phyloP scores from a whole-genome alignment of 2,797 vertebrate genomes.

The Pseudomugil gertrudae region DNA sequence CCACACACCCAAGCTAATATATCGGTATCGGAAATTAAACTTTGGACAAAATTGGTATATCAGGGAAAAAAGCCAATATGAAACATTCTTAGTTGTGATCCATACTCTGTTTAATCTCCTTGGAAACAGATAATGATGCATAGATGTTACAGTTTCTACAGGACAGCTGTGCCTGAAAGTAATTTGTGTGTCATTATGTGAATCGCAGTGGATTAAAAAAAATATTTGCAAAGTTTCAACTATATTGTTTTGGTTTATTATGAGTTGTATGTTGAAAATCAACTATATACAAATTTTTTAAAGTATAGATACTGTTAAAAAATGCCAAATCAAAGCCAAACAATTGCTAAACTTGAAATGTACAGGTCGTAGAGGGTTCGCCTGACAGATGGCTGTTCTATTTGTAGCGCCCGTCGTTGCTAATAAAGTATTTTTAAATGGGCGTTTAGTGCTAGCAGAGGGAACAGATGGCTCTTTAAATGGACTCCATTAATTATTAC shows the following conservation, averaged over 20 bases:
- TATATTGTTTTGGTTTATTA: constrained; percentile 48
- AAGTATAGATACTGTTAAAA: constrained; percentile 43
- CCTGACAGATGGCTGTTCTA: constrained; percentile 82
- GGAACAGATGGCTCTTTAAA: constrained; percentile 86
- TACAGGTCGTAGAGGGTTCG: constrained; percentile 62
- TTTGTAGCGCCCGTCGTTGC: constrained; percentile 76
- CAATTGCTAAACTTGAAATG: constrained; percentile 69
- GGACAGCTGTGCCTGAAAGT: constrained; percentile 26
- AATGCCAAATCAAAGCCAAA: constrained; percentile 48
- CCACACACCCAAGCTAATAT: no score
- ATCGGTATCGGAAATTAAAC: no score
- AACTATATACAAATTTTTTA: constrained; percentile 29
- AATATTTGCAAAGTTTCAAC: constrained; percentile 47
- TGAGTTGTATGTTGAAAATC: not conserved
- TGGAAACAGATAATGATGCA: constrained; percentile 49
- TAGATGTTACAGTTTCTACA: constrained; percentile 30
- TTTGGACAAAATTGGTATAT: no score
- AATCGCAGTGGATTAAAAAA: constrained; percentile 37
- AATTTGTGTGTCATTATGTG: constrained; percentile 44
- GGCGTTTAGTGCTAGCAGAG: constrained; percentile 80
- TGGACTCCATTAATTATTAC: constrained; percentile 84
- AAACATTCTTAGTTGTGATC: constrained; percentile 55
- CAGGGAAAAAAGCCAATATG: no score
- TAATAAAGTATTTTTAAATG: constrained; percentile 87
- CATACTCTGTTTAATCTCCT: constrained; percentile 62